Evolutionary conservation across 2,888 invertebrate genomes (phyloP).

Genomic region (Xylocampa areola): DNA sequence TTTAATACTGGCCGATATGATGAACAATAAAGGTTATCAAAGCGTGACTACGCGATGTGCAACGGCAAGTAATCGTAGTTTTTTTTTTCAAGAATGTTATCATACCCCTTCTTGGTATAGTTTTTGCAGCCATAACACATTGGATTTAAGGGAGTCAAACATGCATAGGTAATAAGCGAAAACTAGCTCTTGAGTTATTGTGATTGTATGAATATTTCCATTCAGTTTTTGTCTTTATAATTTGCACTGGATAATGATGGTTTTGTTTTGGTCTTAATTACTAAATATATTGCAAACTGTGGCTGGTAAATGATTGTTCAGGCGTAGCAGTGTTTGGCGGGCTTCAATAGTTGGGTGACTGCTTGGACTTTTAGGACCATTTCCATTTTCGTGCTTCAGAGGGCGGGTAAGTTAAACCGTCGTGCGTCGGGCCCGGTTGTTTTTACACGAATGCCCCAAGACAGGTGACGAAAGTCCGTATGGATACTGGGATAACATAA

Average conservation of each 20-base stretch:
- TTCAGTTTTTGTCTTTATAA: constrained; percentile 7
- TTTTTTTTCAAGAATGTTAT: constrained; percentile 28
- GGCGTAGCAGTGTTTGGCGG: too few species aligned
- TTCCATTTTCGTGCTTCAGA: too few species aligned
- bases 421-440: too few species aligned
- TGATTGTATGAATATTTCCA: constrained; percentile 3
- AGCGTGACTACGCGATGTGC: constrained; percentile 20
- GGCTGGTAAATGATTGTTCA: too few species aligned
- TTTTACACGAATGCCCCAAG: too few species aligned
- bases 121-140: constrained; percentile 32
- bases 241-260: constrained; percentile 2
- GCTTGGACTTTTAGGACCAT: too few species aligned
- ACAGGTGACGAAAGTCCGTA: too few species aligned
- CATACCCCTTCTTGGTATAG: constrained; percentile 4
- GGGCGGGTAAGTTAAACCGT: too few species aligned
- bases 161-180: constrained; percentile 34
- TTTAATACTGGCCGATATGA: neutral
- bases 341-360: too few species aligned
- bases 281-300: too few species aligned
- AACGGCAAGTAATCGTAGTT: constrained; percentile 29
- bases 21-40: constrained; percentile 6
- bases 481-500: too few species aligned
- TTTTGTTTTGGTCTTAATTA: too few species aligned
- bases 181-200: constrained; percentile 10
- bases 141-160: constrained; percentile 37